Evolutionary conservation across 2,888 invertebrate genomes (phyloP).

Genomic region (Malacosoma neustria): DNA sequence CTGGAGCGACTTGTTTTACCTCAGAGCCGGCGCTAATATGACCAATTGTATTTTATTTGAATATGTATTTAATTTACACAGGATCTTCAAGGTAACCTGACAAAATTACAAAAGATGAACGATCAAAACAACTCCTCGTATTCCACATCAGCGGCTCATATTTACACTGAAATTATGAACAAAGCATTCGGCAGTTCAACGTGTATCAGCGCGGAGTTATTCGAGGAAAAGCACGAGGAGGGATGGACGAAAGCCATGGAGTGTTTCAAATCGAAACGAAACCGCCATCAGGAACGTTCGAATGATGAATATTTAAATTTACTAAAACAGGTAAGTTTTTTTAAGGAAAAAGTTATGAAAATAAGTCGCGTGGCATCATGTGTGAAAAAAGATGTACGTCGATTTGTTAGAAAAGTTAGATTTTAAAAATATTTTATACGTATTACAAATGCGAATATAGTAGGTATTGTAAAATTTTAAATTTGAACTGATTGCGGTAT

Average conservation of each 20-base stretch:
- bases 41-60: too few species aligned
- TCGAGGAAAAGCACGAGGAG: slow-evolving; percentile 8
- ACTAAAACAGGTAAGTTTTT: not conserved
- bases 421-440: too few species aligned
- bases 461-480: too few species aligned
- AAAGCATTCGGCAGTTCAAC: slow-evolving; percentile 46
- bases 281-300: slow-evolving; percentile 1
- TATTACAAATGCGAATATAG: too few species aligned
- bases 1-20: too few species aligned
- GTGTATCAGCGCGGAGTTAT: slow-evolving; percentile 8
- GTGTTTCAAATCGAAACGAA: slow-evolving; percentile 7
- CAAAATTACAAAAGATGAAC: slow-evolving; percentile 8
- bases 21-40: too few species aligned
- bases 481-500: too few species aligned
- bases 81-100: slow-evolving; percentile 11
- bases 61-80: slow-evolving; percentile 1
- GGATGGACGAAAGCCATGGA: slow-evolving; percentile 3
- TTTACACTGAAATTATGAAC: slow-evolving; percentile 9
- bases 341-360: not conserved
- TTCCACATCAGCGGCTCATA: slow-evolving; percentile 9
- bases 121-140: slow-evolving; percentile 13
- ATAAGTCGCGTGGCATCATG: not conserved
- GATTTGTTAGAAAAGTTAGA: slow-evolving; percentile 2
- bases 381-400: slow-evolving; percentile 3
- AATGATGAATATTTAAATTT: slow-evolving; percentile 3